phyloP scores from a whole-genome alignment of 1,140 invertebrate genomes.

The Cheumatopsyche charites region DNA sequence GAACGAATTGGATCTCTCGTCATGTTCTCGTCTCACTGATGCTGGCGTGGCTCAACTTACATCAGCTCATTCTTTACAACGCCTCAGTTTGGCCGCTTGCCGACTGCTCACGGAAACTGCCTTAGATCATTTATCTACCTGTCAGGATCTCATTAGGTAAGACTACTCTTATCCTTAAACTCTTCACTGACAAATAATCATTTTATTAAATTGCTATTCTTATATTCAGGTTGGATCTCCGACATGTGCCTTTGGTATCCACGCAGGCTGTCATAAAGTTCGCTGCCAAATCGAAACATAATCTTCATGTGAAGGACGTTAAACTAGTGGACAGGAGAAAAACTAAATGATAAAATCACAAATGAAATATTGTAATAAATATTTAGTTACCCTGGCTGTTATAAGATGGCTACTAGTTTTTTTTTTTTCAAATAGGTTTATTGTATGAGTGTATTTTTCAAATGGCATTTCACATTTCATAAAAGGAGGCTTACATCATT shows the following conservation, averaged over 20 bases:
- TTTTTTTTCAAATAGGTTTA: not conserved
- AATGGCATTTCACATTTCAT: too few species aligned
- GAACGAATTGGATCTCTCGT: constrained; percentile 78
- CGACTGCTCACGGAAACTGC: constrained; percentile 80
- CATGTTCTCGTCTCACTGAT: constrained; percentile 85
- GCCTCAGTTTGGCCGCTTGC: constrained; percentile 81
- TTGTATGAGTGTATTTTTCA: too few species aligned
- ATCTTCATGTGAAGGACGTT: constrained; percentile 76
- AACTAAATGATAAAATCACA: constrained; percentile 49
- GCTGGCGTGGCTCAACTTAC: constrained; percentile 86
- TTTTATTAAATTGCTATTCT: not conserved
- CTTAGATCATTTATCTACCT: constrained; percentile 77
- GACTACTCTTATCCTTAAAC: not conserved
- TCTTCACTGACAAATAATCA: not conserved
- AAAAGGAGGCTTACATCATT: constrained; percentile 1
- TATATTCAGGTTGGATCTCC: constrained; percentile 67
- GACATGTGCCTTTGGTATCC: constrained; percentile 77
- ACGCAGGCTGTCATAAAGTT: constrained; percentile 81
- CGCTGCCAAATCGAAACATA: constrained; percentile 75
- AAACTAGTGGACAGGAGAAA: constrained; percentile 70
- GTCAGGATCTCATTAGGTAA: constrained; percentile 61
- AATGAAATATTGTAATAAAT: not conserved
- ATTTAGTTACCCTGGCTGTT: constrained; percentile 18
- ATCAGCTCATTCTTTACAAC: constrained; percentile 63
- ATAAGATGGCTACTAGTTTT: constrained; percentile 12